phyloP scores from a whole-genome alignment of 2,888 invertebrate species.

The Agriopis leucophaearia region DNA sequence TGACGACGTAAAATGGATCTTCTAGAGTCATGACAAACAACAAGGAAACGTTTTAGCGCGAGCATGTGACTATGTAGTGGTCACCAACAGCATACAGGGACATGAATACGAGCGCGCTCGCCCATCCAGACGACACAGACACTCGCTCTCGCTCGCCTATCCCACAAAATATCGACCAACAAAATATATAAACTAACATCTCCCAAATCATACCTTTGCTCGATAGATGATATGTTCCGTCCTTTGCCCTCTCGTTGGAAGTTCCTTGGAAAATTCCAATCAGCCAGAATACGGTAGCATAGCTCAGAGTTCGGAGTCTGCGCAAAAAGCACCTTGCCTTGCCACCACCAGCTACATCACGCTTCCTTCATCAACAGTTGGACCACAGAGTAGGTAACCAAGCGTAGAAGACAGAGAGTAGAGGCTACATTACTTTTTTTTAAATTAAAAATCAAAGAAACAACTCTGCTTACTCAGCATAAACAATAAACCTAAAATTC shows the following conservation, averaged over 20 bases:
- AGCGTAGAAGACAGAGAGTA: too few relatives aligned
- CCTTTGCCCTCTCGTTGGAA: constrained; percentile 72
- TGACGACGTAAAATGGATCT: constrained; percentile 99
- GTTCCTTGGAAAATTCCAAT: constrained; percentile 52
- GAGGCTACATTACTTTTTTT: too few relatives aligned
- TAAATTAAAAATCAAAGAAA: too few relatives aligned
- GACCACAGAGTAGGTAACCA: too few relatives aligned
- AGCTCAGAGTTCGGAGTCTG: constrained; percentile 1
- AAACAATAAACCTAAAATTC: too few relatives aligned
- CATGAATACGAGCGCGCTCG: constrained; percentile 57
- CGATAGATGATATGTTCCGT: constrained; percentile 71
- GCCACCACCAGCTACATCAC: too few relatives aligned
- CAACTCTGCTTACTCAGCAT: too few relatives aligned
- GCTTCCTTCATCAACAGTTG: too few relatives aligned
- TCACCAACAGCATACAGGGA: constrained; percentile 48
- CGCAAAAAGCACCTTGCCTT: constrained; percentile 2
- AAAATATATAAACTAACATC: constrained; percentile 31
- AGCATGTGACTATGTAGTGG: constrained; percentile 66
- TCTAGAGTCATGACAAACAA: constrained; percentile 97
- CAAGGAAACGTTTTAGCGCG: constrained; percentile 59
- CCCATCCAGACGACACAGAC: constrained; percentile 54
- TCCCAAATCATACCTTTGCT: constrained; percentile 64
- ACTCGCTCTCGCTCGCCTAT: constrained; percentile 64
- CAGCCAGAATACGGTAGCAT: constrained; percentile 42
- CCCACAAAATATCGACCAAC: constrained; percentile 81